These are phyloP conservation scores for Hystrix brachyura DNA, from an alignment of 2,113 vertebrate species.

Conservation along the genomic window DNA sequence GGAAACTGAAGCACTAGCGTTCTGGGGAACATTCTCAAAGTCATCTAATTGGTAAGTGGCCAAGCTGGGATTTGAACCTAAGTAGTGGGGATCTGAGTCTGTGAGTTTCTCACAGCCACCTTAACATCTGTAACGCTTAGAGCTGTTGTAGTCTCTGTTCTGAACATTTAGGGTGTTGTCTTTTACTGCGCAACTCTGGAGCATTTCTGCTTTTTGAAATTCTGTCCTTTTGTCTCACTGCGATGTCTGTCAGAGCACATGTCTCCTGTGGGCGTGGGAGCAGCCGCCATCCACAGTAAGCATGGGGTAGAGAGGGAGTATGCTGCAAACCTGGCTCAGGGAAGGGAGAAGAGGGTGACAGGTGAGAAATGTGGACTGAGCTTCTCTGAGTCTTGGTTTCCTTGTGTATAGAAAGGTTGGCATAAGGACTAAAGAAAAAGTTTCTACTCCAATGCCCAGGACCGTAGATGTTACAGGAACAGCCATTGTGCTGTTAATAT, in stretches of 20 bases:
- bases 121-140: background rate
- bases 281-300: accelerated
- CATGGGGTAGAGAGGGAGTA: accelerated
- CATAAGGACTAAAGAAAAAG: background rate
- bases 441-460: accelerated
- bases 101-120: too few relatives aligned
- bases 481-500: accelerated
- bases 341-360: too few relatives aligned
- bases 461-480: background rate
- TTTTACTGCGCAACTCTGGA: background rate
- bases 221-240: too few relatives aligned
- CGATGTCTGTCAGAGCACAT: background rate
- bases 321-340: background rate
- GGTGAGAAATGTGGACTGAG: background rate
- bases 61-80: background rate
- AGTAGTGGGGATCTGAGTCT: background rate
- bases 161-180: background rate
- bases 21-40: background rate
- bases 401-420: background rate
- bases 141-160: background rate
- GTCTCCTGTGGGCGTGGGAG: background rate
- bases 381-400: background rate
- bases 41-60: background rate
- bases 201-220: background rate
- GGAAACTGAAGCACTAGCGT: background rate